Evolutionary conservation across 37 sponge, comb jelly and placozoan species (phyloP), one percentile per base, ranked within the genome.

Genomic region (Geodia barretti): DNA sequence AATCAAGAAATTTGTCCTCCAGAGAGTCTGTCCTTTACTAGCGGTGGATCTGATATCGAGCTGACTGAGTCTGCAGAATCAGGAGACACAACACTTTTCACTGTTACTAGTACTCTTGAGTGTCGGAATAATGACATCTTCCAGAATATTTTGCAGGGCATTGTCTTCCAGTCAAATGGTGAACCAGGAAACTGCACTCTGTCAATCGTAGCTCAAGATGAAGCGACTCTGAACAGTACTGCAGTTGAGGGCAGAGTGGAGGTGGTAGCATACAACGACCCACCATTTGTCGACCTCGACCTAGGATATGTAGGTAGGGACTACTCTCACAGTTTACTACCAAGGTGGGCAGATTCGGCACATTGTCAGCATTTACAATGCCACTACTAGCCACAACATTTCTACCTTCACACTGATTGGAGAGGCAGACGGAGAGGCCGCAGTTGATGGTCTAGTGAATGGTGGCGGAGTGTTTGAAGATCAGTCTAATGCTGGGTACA

Each of bases 341-440:
- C 90, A 90, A 32, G 85, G 76, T 30, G 92, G 88, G 7, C 60
- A 29, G 0, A 66, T 75, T n/a, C 66, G 77, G 4, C 83, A 92
- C 70, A 88, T 92, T 61, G 93, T 82, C 24, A 92, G 93, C 77
- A 85, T 88, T 19, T 80, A 81, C 38, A 85, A 92, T 80, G 80
- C 71, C 28, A 39, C 70, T 41, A 73, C 69, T 2, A 79, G 64
- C 2, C 71, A 59, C 34, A 92, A 76, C 33, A 76, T 92, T 32
- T 80, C 86, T 5, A 61, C 68, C 5, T 74, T 81, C 41, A 47
- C 76, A 14, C 68, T 77, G 2, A 33, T 85, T 63, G 93, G 93
- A 26, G 93, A 92, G 41, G 93, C 93, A 21, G 89, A 83, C 36
- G 92, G 80, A 64, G 92, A 87, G 63, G 92, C 85, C 40, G 75